Evolutionary conservation across 1,140 invertebrate species (phyloP).

Genomic region (Pogonus chalceus): DNA sequence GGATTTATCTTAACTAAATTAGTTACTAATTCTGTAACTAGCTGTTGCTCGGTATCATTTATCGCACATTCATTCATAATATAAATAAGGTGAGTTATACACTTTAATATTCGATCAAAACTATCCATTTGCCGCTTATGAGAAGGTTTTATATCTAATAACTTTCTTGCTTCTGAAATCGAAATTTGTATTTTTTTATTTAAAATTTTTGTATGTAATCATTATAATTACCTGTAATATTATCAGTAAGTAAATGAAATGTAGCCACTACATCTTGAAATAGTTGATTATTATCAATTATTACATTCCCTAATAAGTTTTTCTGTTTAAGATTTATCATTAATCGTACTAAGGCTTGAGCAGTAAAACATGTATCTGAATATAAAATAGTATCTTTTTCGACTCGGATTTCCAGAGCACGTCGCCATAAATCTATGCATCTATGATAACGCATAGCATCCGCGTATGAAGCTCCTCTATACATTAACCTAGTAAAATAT

Average conservation of each 20-base stretch:
- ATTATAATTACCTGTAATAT: conserved; percentile 36
- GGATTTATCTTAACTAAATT: conserved; percentile 52
- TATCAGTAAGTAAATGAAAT: conserved; percentile 52
- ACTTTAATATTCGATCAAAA: conserved; percentile 70
- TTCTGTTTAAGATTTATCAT: conserved; percentile 69
- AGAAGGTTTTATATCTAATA: conserved; percentile 58
- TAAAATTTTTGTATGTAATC: background rate
- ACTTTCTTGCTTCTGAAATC: conserved; percentile 42
- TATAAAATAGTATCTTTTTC: conserved; percentile 56
- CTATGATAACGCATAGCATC: conserved; percentile 73
- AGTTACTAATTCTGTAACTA: conserved; percentile 37
- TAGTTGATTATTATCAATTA: conserved; percentile 45
- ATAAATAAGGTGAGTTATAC: conserved; percentile 71
- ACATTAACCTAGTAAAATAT: conserved; percentile 28
- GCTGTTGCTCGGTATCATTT: conserved; percentile 37
- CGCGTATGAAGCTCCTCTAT: conserved; percentile 74
- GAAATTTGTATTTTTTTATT: background rate
- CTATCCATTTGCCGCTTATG: conserved; percentile 69
- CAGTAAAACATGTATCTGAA: conserved; percentile 69
- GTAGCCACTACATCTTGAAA: conserved; percentile 63
- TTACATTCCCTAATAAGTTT: conserved; percentile 37
- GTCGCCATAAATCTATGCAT: conserved; percentile 76
- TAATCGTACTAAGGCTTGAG: conserved; percentile 65
- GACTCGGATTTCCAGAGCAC: conserved; percentile 67
- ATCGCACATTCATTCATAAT: conserved; percentile 54